phyloP scores from a whole-genome alignment of 2,797 vertebrate species.

The Galago senegalensis region DNA sequence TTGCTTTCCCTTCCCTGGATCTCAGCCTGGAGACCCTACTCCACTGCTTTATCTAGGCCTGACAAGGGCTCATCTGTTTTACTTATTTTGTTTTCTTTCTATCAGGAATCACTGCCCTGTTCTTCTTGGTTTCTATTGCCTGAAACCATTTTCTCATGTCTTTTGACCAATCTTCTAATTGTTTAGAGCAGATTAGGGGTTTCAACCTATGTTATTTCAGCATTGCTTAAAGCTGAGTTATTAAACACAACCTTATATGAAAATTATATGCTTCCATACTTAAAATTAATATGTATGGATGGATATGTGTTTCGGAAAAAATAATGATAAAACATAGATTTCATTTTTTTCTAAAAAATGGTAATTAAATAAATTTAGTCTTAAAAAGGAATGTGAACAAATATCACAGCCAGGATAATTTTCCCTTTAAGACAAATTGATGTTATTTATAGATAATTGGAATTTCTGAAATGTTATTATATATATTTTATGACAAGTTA shows the following conservation, averaged over 20 bases:
- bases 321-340: not conserved
- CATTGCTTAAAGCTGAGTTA: not conserved
- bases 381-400: not conserved
- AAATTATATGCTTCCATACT: not conserved
- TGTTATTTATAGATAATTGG: not conserved
- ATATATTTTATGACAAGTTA: not conserved
- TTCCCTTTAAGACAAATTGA: not conserved
- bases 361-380: not conserved
- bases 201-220: not conserved
- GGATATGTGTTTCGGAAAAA: not conserved
- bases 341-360: not conserved
- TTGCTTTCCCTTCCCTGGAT: not conserved
- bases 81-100: not conserved
- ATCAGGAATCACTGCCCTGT: not conserved
- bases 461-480: not conserved
- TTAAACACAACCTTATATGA: not conserved
- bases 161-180: not conserved
- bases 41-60: not conserved
- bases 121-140: not conserved
- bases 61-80: rapidly evolving
- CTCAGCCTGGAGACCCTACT: not conserved
- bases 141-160: not conserved
- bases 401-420: not conserved
- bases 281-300: not conserved
- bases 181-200: not conserved